These are phyloP conservation scores for Pseudachorutes palmiensis DNA, from an alignment of 1,140 invertebrate genomes.

Conservation along the genomic window DNA sequence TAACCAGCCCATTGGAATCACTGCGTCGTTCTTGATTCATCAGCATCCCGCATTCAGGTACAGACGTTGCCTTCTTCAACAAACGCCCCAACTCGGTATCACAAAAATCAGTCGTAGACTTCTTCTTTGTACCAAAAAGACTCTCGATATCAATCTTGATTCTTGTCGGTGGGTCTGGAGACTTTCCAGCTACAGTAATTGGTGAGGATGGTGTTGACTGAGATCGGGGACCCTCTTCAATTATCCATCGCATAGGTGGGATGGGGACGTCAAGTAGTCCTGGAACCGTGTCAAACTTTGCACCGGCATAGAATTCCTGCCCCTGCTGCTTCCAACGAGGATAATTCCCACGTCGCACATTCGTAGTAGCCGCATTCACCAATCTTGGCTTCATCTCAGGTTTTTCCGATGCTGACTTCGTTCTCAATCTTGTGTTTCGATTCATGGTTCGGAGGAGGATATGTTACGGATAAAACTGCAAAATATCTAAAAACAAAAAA, in stretches of 20 bases:
- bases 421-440: background rate
- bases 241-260: slow-evolving; percentile 31
- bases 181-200: slow-evolving; percentile 7
- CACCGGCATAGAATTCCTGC: slow-evolving; percentile 31
- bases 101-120: background rate
- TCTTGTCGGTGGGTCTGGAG: background rate
- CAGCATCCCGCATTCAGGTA: background rate
- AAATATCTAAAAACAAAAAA: slow-evolving; percentile 1
- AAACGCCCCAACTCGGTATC: background rate
- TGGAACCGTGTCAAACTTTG: slow-evolving; percentile 33
- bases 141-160: background rate
- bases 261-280: slow-evolving; percentile 21
- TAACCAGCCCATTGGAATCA: too few relatives aligned
- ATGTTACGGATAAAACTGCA: background rate
- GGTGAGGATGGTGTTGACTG: slow-evolving; percentile 32
- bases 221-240: slow-evolving; percentile 25
- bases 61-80: background rate
- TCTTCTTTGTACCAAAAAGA: background rate
- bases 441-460: background rate
- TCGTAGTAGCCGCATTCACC: background rate
- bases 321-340: background rate
- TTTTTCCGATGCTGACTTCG: background rate
- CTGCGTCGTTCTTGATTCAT: too few relatives aligned
- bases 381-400: background rate
- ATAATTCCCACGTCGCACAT: background rate